phyloP scores from a whole-genome alignment of 2,797 vertebrate species.

The Ciconia nigra region DNA sequence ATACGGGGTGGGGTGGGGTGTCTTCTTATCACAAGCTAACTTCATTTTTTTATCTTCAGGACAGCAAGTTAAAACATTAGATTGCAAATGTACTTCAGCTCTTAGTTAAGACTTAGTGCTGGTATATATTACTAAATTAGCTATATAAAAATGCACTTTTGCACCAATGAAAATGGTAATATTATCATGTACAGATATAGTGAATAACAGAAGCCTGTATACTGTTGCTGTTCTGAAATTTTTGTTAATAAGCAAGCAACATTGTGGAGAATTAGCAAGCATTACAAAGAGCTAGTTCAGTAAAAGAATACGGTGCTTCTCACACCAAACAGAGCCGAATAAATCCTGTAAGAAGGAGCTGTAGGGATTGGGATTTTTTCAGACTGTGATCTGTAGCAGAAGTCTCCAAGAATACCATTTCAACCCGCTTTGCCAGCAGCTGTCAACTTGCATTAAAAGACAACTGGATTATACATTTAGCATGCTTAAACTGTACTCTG shows the following conservation, averaged over 20 bases:
- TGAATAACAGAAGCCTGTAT: neutral
- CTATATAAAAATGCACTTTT: neutral
- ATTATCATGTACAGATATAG: neutral
- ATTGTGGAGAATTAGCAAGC: neutral
- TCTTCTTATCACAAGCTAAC: neutral
- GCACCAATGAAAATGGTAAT: neutral
- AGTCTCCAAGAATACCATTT: neutral
- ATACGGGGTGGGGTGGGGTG: neutral
- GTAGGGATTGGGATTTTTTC: neutral
- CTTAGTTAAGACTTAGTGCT: neutral
- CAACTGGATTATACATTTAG: neutral
- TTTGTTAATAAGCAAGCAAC: neutral
- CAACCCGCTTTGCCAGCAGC: neutral
- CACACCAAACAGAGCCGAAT: neutral
- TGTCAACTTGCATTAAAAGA: slow-evolving; percentile 26
- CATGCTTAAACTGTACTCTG: neutral
- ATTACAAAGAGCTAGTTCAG: neutral
- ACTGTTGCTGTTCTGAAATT: neutral
- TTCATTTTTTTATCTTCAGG: neutral
- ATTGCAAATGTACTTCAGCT: neutral
- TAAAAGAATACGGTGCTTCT: neutral
- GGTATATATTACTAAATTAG: neutral
- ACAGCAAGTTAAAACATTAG: neutral
- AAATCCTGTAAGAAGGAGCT: neutral
- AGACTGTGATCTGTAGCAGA: neutral